A percentile compares a stretch with the other conserved stretches of the same genome.
Evolutionary conservation across 2,888 invertebrate genomes (phyloP).

Genomic region (Pyrocoelia pectoralis): DNA sequence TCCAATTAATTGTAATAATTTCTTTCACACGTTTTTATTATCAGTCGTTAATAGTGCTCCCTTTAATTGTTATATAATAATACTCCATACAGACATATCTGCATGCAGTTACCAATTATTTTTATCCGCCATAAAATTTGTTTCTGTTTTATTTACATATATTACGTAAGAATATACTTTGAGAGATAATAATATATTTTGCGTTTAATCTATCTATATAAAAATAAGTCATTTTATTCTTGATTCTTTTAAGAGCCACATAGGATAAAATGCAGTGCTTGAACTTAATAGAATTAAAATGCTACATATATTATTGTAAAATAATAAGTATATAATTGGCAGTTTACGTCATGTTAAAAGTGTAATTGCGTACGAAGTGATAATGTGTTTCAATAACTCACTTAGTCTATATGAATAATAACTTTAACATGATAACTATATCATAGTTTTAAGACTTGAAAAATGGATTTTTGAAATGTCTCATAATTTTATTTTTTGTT

Average conservation of each 20-base stretch:
- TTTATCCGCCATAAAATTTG: neutral
- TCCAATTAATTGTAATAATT: too few relatives aligned
- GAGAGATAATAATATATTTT: neutral
- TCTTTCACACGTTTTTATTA: too few relatives aligned
- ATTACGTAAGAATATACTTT: neutral
- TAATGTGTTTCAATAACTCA: neutral
- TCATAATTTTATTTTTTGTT: constrained; percentile 28
- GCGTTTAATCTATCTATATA: neutral
- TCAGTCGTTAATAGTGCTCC: neutral
- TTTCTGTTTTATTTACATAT: neutral
- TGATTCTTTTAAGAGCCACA: neutral
- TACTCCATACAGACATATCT: neutral
- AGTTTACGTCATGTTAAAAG: neutral
- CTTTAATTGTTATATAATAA: neutral
- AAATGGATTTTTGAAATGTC: constrained; percentile 4
- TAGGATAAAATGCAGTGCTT: neutral
- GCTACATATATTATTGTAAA: constrained; percentile 3
- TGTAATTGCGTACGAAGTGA: constrained; percentile 4
- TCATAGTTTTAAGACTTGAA: constrained; percentile 11
- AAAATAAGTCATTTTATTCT: neutral
- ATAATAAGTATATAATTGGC: constrained; percentile 5
- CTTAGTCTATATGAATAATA: neutral
- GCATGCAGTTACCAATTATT: constrained; percentile 10
- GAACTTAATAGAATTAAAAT: constrained; percentile 7
- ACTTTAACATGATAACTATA: constrained; percentile 4